Conservation (phyloP, 2,888 invertebrate genomes). For the Lepidocyrtoides sp. region DNA sequence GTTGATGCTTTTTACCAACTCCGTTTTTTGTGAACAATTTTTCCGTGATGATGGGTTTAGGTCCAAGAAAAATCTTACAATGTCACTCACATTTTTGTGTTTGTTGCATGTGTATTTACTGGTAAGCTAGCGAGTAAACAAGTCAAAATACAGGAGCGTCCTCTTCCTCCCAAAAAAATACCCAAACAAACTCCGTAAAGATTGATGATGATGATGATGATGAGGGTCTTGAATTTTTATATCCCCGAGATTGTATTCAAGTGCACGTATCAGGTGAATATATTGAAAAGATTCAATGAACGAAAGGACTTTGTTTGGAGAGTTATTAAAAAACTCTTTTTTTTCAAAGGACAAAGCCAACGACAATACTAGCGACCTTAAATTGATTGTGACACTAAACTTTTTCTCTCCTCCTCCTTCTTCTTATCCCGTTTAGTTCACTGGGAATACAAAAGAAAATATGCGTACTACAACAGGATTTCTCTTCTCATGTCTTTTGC, state of each 20-base stretch:
- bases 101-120: not conserved
- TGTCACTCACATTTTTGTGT: too few species aligned
- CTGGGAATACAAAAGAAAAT: not conserved
- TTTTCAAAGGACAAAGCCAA: constrained; percentile 10
- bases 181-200: not conserved
- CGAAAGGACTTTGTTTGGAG: constrained; percentile 15
- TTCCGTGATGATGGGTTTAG: not conserved
- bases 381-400: constrained; percentile 36
- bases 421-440: not conserved
- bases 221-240: constrained; percentile 39
- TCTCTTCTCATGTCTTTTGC: not conserved
- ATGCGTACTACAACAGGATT: not conserved
- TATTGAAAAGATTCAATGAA: not conserved
- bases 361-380: not conserved
- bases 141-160: not conserved
- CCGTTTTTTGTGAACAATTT: not conserved
- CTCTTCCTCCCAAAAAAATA: not conserved
- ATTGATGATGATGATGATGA: constrained; percentile 28
- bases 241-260: constrained; percentile 71
- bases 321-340: constrained; percentile 10
- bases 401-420: not conserved
- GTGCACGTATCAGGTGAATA: constrained; percentile 66
- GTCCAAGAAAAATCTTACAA: constrained; percentile 63
- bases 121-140: constrained; percentile 47
- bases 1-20: not conserved